phyloP scores from a whole-genome alignment of 2,113 vertebrate species.

The Ptyas mucosa region DNA sequence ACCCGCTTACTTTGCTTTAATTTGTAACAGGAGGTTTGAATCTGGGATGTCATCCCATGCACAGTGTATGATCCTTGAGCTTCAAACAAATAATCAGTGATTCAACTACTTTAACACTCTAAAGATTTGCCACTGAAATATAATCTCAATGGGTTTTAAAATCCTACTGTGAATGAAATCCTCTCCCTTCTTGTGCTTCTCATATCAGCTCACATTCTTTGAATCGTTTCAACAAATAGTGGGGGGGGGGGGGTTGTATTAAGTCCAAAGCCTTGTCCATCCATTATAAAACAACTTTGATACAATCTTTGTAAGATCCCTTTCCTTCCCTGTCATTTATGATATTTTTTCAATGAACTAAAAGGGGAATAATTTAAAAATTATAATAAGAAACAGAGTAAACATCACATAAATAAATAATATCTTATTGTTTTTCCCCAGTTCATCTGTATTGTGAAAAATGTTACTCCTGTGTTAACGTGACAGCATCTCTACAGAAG shows the following conservation, averaged over 20 bases:
- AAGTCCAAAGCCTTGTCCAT: conserved; percentile 31
- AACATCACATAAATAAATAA: conserved; percentile 19
- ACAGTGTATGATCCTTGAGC: neutral
- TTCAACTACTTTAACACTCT: neutral
- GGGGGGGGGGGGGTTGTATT: neutral
- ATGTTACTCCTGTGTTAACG: conserved; percentile 17
- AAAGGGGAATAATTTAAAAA: neutral
- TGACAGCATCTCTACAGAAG: conserved; percentile 23
- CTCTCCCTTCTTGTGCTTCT: neutral
- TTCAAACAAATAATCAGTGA: neutral
- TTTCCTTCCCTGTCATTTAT: conserved; percentile 35
- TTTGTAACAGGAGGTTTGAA: neutral
- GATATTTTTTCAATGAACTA: neutral
- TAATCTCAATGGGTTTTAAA: neutral
- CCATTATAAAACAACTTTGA: conserved; percentile 18
- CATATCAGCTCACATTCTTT: conserved; percentile 17
- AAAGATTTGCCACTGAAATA: neutral
- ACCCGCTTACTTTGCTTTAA: neutral
- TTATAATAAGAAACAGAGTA: neutral
- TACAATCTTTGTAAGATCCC: conserved; percentile 38
- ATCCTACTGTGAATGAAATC: neutral
- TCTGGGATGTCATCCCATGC: neutral
- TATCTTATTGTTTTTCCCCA: neutral
- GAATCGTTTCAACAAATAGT: conserved; percentile 10
- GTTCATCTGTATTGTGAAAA: conserved; percentile 27